Evolutionary conservation across 2,888 invertebrate species (phyloP).

Genomic region (Dendrolimus pini): DNA sequence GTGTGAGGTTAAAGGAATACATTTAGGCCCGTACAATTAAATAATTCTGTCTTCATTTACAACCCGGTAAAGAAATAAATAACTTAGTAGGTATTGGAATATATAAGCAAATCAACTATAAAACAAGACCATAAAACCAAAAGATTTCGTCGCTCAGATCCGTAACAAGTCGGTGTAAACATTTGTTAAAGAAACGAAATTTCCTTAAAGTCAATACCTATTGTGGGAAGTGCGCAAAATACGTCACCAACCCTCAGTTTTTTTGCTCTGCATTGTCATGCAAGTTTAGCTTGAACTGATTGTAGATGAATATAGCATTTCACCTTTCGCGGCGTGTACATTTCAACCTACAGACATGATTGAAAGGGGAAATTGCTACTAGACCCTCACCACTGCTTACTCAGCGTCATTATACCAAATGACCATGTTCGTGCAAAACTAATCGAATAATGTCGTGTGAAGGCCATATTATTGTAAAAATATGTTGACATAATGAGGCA

Average conservation of each 20-base stretch:
- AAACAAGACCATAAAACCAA: not conserved
- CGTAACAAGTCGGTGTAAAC: conserved; percentile 1
- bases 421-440: not conserved
- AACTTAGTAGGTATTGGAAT: not conserved
- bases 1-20: too few species aligned
- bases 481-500: too few species aligned
- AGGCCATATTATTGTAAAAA: not conserved
- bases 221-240: conserved; percentile 40
- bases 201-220: conserved; percentile 37
- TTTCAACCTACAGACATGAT: conserved; percentile 18
- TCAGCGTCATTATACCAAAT: conserved; percentile 44
- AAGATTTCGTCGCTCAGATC: not conserved
- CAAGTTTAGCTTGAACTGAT: conserved; percentile 61
- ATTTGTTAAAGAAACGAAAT: conserved; percentile 23
- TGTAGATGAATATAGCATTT: conserved; percentile 53
- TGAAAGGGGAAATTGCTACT: conserved; percentile 59
- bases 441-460: not conserved
- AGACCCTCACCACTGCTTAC: conserved; percentile 45
- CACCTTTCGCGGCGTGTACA: conserved; percentile 34
- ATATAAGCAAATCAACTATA: not conserved
- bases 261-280: conserved; percentile 62
- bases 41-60: too few species aligned
- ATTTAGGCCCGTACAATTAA: too few species aligned
- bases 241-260: conserved; percentile 38
- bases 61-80: too few species aligned